A percentile compares a stretch with the other conserved stretches of the same genome.
Evolutionary conservation across 2,888 invertebrate genomes (phyloP).

Genomic region (Parnassius mnemosyne): DNA sequence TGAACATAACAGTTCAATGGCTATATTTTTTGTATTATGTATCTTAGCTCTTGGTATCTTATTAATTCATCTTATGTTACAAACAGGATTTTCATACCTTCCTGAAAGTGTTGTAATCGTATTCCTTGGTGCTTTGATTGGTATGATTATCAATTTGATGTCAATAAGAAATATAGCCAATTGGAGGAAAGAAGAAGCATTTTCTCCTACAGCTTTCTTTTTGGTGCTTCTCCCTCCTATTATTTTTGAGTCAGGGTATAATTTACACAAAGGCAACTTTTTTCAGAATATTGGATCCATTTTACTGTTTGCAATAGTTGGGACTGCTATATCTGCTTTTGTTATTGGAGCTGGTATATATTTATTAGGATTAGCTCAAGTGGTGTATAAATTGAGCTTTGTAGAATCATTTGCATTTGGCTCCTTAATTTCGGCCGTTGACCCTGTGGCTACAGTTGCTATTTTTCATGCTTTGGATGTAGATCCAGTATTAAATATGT

Average conservation of each 20-base stretch:
- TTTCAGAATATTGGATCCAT: slow-evolving; percentile 99
- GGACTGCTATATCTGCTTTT: slow-evolving; percentile 97
- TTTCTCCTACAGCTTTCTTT: slow-evolving; percentile 99
- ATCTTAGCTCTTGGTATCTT: slow-evolving; percentile 96
- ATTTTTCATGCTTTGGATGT: slow-evolving; percentile 99
- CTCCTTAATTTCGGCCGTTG: slow-evolving; percentile 98
- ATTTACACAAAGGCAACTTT: slow-evolving; percentile 97
- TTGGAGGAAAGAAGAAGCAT: slow-evolving; percentile 98
- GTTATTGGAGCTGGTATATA: slow-evolving; percentile 98
- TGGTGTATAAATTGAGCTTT: slow-evolving; percentile 94
- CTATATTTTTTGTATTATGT: slow-evolving; percentile 98
- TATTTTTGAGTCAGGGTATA: slow-evolving; percentile 99
- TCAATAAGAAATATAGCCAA: slow-evolving; percentile 94
- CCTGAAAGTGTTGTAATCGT: slow-evolving; percentile 99
- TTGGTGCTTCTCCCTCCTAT: slow-evolving; percentile 97
- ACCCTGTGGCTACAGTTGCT: slow-evolving; percentile 99
- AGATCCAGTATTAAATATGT: slow-evolving; percentile 98
- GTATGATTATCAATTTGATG: slow-evolving; percentile 93
- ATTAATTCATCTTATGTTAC: slow-evolving; percentile 95
- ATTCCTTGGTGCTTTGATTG: slow-evolving; percentile 95
- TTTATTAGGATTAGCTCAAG: slow-evolving; percentile 93
- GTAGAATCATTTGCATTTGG: slow-evolving; percentile 99
- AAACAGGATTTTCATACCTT: slow-evolving; percentile 96
- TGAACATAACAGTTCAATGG: slow-evolving; percentile 97
- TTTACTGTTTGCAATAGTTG: slow-evolving; percentile 97